Evolutionary conservation across 2,797 vertebrate species (phyloP).

Genomic region (Pempheris klunzingeri): DNA sequence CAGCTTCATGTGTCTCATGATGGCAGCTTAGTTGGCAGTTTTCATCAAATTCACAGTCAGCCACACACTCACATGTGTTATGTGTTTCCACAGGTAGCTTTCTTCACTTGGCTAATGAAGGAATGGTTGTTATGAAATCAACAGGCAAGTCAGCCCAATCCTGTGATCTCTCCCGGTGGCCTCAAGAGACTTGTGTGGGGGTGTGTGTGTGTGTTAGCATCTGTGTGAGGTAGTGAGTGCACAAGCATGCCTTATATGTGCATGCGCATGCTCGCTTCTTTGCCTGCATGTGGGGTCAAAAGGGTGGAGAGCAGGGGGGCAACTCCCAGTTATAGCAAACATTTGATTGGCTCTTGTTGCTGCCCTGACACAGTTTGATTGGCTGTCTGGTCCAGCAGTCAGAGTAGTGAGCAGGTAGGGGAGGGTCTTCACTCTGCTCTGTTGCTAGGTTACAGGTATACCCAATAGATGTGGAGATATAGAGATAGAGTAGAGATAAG

Average conservation of each 20-base stretch:
- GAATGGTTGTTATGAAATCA: conserved; percentile 60
- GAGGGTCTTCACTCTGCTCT: conserved; percentile 83
- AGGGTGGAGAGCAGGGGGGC: conserved; percentile 67
- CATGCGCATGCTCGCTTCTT: conserved; percentile 30
- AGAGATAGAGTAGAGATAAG: conserved; percentile 82
- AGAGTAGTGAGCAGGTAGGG: conserved; percentile 81
- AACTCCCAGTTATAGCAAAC: conserved; percentile 63
- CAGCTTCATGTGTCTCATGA: conserved; percentile 1
- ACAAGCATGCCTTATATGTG: conserved; percentile 9
- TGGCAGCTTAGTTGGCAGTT: not conserved
- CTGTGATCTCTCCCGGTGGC: conserved; percentile 57
- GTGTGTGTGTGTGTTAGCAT: conserved; percentile 18
- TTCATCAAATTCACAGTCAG: not conserved
- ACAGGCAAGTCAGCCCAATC: conserved; percentile 45
- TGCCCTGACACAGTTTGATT: conserved; percentile 72
- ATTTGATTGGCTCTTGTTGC: conserved; percentile 71
- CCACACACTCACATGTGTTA: not conserved
- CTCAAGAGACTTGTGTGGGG: conserved; percentile 50
- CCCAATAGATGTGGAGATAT: conserved; percentile 86
- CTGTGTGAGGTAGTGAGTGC: conserved; percentile 13
- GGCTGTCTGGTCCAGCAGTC: conserved; percentile 80
- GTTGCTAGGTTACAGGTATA: conserved; percentile 91
- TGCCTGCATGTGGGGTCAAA: conserved; percentile 66
- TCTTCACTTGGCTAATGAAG: conserved; percentile 43
- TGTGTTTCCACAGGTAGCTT: conserved; percentile 36